Percentiles rank a stretch among this genome's conserved stretches.
Evolutionary conservation across 2,888 invertebrate species (phyloP).

Genomic region (Glaucopsyche alexis): DNA sequence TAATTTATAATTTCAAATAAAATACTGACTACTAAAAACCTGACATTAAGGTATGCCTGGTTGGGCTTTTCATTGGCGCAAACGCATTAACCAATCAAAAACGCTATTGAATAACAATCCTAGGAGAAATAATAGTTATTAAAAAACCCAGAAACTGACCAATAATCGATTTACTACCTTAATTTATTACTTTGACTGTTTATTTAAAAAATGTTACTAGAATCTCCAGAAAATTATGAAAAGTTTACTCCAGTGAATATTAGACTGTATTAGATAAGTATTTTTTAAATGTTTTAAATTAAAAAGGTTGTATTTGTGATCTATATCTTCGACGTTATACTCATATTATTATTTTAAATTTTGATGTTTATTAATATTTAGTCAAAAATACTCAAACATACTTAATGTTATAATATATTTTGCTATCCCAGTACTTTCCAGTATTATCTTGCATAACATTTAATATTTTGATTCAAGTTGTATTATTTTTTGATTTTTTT

Average conservation of each 20-base stretch:
- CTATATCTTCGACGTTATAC: background rate
- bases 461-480: background rate
- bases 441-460: background rate
- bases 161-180: no score
- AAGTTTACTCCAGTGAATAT: background rate
- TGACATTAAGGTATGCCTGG: no score
- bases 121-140: no score
- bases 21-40: no score
- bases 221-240: no score
- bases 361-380: background rate
- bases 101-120: no score
- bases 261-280: background rate
- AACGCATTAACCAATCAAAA: no score
- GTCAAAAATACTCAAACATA: background rate
- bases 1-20: no score
- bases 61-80: no score
- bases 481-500: background rate
- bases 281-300: background rate
- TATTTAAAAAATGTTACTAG: no score
- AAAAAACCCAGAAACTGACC: no score
- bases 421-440: background rate
- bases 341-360: background rate
- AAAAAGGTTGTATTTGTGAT: background rate
- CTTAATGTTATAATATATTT: background rate
- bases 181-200: no score